Evolutionary conservation across 2,113 vertebrate genomes (phyloP).

Genomic region (Rhabdomys dilectus): DNA sequence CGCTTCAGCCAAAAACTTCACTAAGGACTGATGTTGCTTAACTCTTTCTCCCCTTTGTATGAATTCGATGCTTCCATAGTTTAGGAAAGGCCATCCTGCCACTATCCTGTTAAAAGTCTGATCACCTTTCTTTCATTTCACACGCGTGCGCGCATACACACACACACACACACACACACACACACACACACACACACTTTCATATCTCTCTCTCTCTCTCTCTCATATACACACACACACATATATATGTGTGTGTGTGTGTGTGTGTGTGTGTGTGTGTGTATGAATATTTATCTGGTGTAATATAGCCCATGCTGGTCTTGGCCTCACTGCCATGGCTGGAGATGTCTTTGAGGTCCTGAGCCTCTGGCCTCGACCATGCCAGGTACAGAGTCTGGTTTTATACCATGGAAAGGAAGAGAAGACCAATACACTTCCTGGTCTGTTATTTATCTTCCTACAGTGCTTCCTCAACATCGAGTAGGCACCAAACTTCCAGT

Average conservation of each 20-base stretch:
- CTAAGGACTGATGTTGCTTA: neutral
- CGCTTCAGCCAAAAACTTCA: neutral
- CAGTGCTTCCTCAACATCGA: neutral
- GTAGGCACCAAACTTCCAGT: neutral
- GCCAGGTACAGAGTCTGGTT: neutral
- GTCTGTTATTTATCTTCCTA: constrained; percentile 1
- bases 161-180: too few relatives aligned
- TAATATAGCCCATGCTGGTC: neutral
- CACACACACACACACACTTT: too few relatives aligned
- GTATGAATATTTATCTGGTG: neutral
- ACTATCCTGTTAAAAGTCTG: neutral
- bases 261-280: too few relatives aligned
- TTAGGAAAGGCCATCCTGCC: neutral
- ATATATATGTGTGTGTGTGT: too few relatives aligned
- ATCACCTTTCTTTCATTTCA: neutral
- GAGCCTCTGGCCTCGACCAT: neutral
- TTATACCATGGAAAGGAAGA: neutral
- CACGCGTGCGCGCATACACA: too few relatives aligned
- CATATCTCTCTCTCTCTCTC: too few relatives aligned
- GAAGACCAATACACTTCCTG: neutral
- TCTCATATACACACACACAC: too few relatives aligned
- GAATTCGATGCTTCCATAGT: neutral
- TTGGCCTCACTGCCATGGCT: neutral
- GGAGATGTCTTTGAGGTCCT: neutral
- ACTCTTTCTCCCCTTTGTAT: neutral